Evolutionary conservation across 2,888 invertebrate genomes (phyloP).

Genomic region (Plebejus argus): DNA sequence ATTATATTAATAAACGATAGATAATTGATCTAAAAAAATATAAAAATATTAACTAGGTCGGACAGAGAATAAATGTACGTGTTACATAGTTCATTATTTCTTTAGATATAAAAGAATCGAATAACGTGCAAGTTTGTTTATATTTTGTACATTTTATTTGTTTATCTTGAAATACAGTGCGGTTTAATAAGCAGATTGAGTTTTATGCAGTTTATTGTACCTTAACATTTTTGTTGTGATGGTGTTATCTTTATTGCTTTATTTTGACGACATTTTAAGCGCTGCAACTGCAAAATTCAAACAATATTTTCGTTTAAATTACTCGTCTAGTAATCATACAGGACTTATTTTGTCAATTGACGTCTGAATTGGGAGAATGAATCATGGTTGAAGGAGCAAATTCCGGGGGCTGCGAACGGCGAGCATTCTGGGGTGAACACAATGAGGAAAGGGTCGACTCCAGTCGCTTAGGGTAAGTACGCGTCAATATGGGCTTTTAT

Average conservation of each 20-base stretch:
- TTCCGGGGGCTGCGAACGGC: conserved; percentile 78
- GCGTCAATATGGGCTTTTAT: conserved; percentile 77
- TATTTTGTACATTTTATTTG: not conserved
- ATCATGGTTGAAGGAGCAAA: conserved; percentile 78
- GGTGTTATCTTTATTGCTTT: not conserved
- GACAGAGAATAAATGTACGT: not conserved
- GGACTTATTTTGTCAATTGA: conserved; percentile 66
- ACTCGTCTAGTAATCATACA: conserved; percentile 43
- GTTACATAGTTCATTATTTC: not conserved
- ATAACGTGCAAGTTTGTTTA: not conserved
- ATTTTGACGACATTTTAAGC: conserved; percentile 11
- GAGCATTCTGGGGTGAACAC: conserved; percentile 77
- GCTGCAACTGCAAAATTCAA: not conserved
- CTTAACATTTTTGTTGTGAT: not conserved
- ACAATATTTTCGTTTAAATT: conserved; percentile 45
- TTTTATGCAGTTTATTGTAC: conserved; percentile 1
- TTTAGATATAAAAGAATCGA: not conserved
- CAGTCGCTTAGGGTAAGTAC: conserved; percentile 75
- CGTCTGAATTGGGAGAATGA: conserved; percentile 67
- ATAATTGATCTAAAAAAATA: not conserved
- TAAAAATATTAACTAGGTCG: not conserved
- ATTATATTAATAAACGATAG: not conserved
- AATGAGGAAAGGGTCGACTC: conserved; percentile 75
- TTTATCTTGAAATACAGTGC: not conserved
- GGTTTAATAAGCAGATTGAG: not conserved